These are phyloP conservation scores for Heloderma charlesbogerti DNA, from an alignment of 2,113 vertebrate species.

Conservation along the genomic window DNA sequence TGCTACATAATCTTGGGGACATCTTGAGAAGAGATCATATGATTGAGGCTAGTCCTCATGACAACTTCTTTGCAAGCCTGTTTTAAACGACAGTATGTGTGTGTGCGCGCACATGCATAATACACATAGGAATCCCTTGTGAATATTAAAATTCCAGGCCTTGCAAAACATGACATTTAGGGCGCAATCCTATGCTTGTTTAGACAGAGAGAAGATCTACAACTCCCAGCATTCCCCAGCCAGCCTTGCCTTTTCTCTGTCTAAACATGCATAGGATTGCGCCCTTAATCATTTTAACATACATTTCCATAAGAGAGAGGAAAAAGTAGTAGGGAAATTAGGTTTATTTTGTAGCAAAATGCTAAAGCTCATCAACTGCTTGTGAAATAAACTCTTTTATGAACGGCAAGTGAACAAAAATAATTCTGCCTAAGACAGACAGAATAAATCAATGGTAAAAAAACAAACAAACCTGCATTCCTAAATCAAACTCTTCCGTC, in stretches of 20 bases:
- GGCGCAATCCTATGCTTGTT: no score
- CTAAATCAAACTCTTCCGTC: background rate
- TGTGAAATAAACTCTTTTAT: background rate
- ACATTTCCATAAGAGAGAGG: background rate
- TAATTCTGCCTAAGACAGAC: slow-evolving; percentile 10
- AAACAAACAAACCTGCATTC: background rate
- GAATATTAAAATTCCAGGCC: background rate
- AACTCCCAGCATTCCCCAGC: no score
- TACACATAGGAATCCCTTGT: background rate
- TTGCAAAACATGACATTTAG: background rate
- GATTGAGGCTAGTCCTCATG: background rate
- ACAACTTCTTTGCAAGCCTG: background rate
- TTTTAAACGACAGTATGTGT: background rate
- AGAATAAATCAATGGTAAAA: background rate
- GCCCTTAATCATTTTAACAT: slow-evolving; percentile 23
- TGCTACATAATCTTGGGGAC: background rate
- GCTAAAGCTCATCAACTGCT: background rate
- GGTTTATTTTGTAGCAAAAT: background rate
- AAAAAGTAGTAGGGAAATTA: background rate
- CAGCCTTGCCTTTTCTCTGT: no score
- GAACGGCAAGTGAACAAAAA: background rate
- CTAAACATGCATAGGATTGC: no score
- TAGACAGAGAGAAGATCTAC: no score
- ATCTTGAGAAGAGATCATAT: background rate
- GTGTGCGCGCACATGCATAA: background rate